These are phyloP conservation scores for Ochropleura plecta DNA, from an alignment of 2,888 invertebrate species.

Conservation along the genomic window DNA sequence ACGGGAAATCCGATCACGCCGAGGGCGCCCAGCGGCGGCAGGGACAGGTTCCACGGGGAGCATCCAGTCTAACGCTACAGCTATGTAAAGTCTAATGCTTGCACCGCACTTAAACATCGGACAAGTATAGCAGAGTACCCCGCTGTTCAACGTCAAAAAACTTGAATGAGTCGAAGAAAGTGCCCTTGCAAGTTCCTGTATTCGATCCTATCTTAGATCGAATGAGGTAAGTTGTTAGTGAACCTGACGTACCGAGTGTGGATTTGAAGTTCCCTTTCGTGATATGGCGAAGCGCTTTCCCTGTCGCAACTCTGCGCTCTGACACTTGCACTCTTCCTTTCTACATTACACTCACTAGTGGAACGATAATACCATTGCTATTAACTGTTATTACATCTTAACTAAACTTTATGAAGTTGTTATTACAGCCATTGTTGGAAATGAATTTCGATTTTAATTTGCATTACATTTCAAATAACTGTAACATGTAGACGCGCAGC, in stretches of 20 bases:
- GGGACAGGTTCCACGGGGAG: constrained; percentile 72
- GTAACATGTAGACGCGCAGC: constrained; percentile 31
- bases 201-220: constrained; percentile 79
- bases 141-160: constrained; percentile 77
- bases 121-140: constrained; percentile 63
- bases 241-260: constrained; percentile 78
- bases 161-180: constrained; percentile 82
- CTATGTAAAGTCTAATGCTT: constrained; percentile 74
- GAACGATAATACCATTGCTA: constrained; percentile 58
- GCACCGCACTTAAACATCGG: constrained; percentile 66
- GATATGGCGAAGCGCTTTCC: constrained; percentile 86
- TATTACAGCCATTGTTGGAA: constrained; percentile 34
- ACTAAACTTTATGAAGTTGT: constrained; percentile 29
- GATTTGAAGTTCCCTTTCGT: constrained; percentile 88
- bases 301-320: constrained; percentile 85
- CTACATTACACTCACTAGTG: constrained; percentile 79
- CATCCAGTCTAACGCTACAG: constrained; percentile 71
- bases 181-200: constrained; percentile 81
- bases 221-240: constrained; percentile 80
- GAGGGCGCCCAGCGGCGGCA: constrained; percentile 71
- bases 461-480: constrained; percentile 51
- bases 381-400: constrained; percentile 53
- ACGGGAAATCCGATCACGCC: constrained; percentile 86
- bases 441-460: constrained; percentile 46
- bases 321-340: constrained; percentile 89